Conservation (phyloP, 1,140 invertebrate species). For the Thaumetopoea pityocampa region DNA sequence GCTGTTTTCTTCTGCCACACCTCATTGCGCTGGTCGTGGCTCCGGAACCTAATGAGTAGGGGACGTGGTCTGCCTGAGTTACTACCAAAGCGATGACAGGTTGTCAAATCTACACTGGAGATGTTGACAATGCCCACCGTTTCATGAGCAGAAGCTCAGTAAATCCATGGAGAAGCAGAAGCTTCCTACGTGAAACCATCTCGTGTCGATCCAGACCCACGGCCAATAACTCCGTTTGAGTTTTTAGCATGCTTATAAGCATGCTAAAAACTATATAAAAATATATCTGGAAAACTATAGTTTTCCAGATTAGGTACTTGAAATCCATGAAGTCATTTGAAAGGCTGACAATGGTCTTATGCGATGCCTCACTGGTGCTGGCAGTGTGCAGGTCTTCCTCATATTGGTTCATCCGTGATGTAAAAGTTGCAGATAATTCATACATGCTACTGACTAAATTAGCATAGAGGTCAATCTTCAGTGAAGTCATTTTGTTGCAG, state of each 20-base stretch:
- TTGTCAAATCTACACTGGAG: neutral
- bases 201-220: conserved; percentile 1
- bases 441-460: neutral
- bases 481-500: neutral
- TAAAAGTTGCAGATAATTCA: neutral
- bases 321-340: neutral
- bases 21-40: neutral
- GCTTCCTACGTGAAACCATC: neutral
- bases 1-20: neutral
- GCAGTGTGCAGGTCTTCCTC: neutral
- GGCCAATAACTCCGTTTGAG: no score
- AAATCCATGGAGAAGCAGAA: neutral
- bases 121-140: neutral
- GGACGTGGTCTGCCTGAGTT: neutral
- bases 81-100: neutral
- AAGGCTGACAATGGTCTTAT: neutral
- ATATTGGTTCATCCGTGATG: neutral
- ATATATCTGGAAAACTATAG: no score
- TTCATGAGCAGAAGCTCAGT: neutral
- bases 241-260: no score
- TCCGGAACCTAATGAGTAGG: neutral
- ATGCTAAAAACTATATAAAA: no score
- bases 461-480: neutral
- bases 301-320: no score
- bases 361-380: neutral